Base-by-base conservation (phyloP, 2,113 vertebrate genomes). In the Onychorhynchus coronatus region DNA sequence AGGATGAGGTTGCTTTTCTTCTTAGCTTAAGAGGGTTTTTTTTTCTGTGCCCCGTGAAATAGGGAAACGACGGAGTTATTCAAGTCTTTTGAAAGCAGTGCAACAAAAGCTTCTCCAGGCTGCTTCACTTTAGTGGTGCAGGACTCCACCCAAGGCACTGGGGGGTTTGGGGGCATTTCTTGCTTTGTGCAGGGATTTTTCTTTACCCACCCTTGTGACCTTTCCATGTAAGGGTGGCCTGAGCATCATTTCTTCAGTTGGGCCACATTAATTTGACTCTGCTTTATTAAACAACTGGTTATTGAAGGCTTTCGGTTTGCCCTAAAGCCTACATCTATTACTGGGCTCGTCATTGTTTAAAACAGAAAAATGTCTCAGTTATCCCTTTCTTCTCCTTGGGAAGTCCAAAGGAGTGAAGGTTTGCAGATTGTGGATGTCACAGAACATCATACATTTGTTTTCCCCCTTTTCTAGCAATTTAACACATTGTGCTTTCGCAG, bases 391-490 rank as follows among this genome's bases (percentile, higher is more conserved):
- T 97, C 94, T 97, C 41, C 83, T 92, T 93, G 94, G 91, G 95
- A 93, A 95, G 93, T 92, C 96, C 96, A 93, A 84, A 95, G 86
- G 50, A 92, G 76, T 84, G 93, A 97, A 91, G 80, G 83, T 95
- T 95, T 95, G 86, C 96, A 95, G 93, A 95, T 93, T 97, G 95
- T 66, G 44, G 72, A 92, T 93, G 95, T 95, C 95, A 95, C 71
- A 88, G 86, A 97, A 52, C 91, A 91, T 95, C 92, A 80, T 95
- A 77, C 86, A 68, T 93, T 95, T 91, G 61, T 93, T 95, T 95
- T 81, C 83, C 61, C 59, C 61, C n/a, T 67, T 71, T 94, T 56
- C 80, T 96, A 74, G 89, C 91, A 87, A 91, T 95, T 81, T 71
- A 93, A 92, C 85, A 86, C 72, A 35, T 96, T 95, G 74, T 84